Evolutionary conservation across 64 coral and sea anemone species (phyloP).

Genomic region (Exaiptasia diaphana): DNA sequence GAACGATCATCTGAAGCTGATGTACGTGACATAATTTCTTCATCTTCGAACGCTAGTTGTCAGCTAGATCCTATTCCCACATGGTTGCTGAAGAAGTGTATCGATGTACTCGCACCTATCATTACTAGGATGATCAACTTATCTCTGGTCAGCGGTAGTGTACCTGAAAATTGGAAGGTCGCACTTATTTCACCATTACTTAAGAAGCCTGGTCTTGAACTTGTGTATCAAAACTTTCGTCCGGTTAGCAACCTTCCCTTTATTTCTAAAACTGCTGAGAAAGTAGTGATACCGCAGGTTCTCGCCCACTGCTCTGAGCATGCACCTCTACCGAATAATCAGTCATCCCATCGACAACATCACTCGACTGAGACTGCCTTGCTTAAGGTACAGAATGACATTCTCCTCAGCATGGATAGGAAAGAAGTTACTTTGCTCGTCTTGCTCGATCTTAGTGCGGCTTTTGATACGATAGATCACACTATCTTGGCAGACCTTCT

Average conservation of each 20-base stretch:
- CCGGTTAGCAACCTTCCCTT: conserved; percentile 2
- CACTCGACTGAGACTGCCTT: conserved; percentile 5
- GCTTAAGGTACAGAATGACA: too few relatives aligned
- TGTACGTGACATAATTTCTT: background rate
- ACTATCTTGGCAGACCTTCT: background rate
- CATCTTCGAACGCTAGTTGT: background rate
- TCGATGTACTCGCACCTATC: background rate
- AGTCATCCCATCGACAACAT: background rate
- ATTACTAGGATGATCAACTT: too few relatives aligned
- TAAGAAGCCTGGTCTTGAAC: too few relatives aligned
- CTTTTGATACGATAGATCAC: background rate
- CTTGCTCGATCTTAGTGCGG: too few relatives aligned
- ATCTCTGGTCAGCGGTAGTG: too few relatives aligned
- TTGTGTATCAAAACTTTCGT: too few relatives aligned
- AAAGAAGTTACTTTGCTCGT: too few relatives aligned
- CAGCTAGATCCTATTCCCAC: conserved; percentile 15
- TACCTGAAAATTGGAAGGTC: too few relatives aligned
- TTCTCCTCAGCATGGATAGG: too few relatives aligned
- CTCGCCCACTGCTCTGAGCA: background rate
- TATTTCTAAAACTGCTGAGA: background rate
- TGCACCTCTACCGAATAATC: background rate
- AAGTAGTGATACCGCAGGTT: background rate
- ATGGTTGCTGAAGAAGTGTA: conserved; percentile 17
- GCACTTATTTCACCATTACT: too few relatives aligned
- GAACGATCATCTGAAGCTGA: background rate